Evolutionary conservation across 92 coral and sea anemone species (phyloP).

Genomic region (Actinernus sp.): DNA sequence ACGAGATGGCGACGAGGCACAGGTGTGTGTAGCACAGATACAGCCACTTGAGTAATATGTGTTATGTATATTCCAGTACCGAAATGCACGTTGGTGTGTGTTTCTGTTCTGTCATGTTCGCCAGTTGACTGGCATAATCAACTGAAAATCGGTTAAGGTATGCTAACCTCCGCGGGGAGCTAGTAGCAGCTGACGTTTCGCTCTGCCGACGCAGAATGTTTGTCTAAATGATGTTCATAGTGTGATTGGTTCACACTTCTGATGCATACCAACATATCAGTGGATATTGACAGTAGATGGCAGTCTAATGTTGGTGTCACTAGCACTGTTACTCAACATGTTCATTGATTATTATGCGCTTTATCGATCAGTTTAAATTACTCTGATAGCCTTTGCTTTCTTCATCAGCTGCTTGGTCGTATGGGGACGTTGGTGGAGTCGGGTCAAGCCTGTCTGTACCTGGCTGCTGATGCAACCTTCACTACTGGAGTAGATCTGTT

Average conservation of each 20-base stretch:
- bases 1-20: conserved; percentile 88
- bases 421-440: conserved; percentile 96
- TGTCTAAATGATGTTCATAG: too few species aligned
- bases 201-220: too few species aligned
- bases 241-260: too few species aligned
- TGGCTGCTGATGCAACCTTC: conserved; percentile 96
- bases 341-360: not conserved
- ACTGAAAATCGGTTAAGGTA: too few species aligned
- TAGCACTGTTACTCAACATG: not conserved
- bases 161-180: too few species aligned
- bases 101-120: not conserved
- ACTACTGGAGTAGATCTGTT: conserved; percentile 88
- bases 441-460: conserved; percentile 89
- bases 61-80: not conserved
- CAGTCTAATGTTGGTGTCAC: too few species aligned
- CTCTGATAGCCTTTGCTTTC: too few species aligned
- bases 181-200: too few species aligned
- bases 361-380: too few species aligned
- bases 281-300: too few species aligned
- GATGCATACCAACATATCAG: too few species aligned
- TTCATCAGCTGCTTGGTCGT: conserved; percentile 81
- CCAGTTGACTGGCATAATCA: not conserved
- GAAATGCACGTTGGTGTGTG: not conserved
- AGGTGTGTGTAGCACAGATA: conserved; percentile 61
- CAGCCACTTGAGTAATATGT: not conserved